Evolutionary conservation across 2,888 invertebrate species (phyloP), one percentile per base, ranked within the genome.

Genomic region (Andricus quercusramuli): DNA sequence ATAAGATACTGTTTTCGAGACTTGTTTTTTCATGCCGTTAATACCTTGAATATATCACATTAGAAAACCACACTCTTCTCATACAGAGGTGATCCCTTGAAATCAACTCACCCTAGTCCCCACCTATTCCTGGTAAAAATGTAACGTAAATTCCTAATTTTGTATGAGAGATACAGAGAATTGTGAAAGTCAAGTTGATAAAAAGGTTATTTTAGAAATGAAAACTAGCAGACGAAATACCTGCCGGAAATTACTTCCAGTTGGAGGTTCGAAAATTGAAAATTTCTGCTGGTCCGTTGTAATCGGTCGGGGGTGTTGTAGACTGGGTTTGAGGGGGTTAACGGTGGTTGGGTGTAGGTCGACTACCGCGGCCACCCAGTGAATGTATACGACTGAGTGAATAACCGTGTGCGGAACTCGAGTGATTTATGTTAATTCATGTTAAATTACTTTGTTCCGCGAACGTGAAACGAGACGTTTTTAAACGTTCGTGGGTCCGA

Each of bases 371-470:
- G 41, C 37, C 64, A 64, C 20, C 41, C 13, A 64, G 44, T 32
- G 41, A 77, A 77, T 77, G 37, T 44, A 62, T 77, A 64, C 64
- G 62, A 78, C 85, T 83, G 83, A 86, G 83, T 81, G 87, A 86
- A 82, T 86, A 86, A 51, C 29, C 70, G 32, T 74, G 56, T 74
- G 56, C 56, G 56, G 56, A 74, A 74, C 74, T 74, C 74, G 80
- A 85, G 85, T 89, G 89, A 89, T 89, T 89, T 89, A 89, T 88
- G 89, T 88, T 89, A 88, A 89, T 89, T 89, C 86, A 84, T 85
- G 88, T 87, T 89, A 89, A 89, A 89, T 89, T 88, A 88, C 87
- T 89, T 88, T 86, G 86, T 88, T 83, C 85, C 84, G 81, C 78
- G 79, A 79, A 84, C 80, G 83, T 79, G 81, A 74, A 59, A 62